Percentiles rank a stretch among this genome's conserved stretches.
Conservation (phyloP, 2,113 vertebrate genomes). For the Trichomycterus rosablanca region DNA sequence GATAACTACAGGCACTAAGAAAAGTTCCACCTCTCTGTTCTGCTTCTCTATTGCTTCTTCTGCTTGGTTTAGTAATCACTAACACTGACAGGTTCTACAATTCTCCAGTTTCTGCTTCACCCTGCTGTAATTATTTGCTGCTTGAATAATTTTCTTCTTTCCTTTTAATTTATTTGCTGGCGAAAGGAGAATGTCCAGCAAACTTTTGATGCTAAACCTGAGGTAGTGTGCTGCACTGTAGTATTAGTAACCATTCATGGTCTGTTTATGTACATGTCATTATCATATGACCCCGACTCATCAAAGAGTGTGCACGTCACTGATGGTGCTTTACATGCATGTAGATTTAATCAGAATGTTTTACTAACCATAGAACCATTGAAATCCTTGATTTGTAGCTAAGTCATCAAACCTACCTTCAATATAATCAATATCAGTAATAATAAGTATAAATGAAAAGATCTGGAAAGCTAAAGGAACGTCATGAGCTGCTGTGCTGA, state of each 20-base stretch:
- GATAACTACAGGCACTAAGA: too few relatives aligned
- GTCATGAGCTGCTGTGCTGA: too few relatives aligned
- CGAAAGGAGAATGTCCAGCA: slow-evolving; percentile 62
- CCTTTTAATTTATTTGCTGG: slow-evolving; percentile 52
- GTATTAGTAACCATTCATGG: slow-evolving; percentile 41
- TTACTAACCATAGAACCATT: too few relatives aligned
- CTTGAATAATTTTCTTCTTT: slow-evolving; percentile 35
- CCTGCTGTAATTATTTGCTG: slow-evolving; percentile 14
- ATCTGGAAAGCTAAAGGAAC: too few relatives aligned
- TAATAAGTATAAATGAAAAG: too few relatives aligned
- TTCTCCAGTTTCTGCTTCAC: slow-evolving; percentile 39
- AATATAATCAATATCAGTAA: too few relatives aligned
- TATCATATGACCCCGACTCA: too few relatives aligned
- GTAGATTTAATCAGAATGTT: too few relatives aligned
- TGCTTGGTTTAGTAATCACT: slow-evolving; percentile 47
- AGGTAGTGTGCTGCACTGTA: slow-evolving; percentile 59
- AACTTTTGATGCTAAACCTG: slow-evolving; percentile 64
- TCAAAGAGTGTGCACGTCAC: too few relatives aligned
- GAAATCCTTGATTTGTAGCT: too few relatives aligned
- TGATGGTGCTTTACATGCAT: too few relatives aligned
- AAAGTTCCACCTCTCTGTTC: not conserved
- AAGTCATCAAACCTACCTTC: too few relatives aligned
- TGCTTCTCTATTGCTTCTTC: slow-evolving; percentile 17
- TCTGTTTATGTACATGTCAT: slow-evolving; percentile 25
- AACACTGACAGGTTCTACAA: slow-evolving; percentile 26